Percentiles rank a stretch among this genome's conserved stretches.
Conservation (phyloP, 2,888 invertebrate genomes). For the Tiphia femorata region DNA sequence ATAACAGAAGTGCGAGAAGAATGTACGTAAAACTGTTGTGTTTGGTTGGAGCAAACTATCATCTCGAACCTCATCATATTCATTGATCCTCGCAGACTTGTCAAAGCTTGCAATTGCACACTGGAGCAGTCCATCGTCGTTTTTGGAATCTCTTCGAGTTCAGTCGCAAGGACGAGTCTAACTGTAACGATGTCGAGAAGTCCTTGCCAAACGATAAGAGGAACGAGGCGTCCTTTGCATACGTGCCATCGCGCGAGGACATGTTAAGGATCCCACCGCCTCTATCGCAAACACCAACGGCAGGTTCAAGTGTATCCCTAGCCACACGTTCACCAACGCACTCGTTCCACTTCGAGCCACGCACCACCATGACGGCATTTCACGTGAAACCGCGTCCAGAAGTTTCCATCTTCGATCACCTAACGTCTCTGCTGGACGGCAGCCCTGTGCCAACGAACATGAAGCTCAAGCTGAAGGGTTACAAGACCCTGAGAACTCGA, state of each 20-base stretch:
- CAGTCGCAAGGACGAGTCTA: neutral
- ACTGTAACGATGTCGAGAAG: neutral
- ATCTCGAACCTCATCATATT: neutral
- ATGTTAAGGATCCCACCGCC: no score
- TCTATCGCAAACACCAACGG: no score
- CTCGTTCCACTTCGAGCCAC: neutral
- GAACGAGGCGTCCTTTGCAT: neutral
- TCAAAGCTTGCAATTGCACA: slow-evolving; percentile 16
- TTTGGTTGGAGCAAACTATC: neutral
- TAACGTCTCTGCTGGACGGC: slow-evolving; percentile 19
- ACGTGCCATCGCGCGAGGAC: no score
- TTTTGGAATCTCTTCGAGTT: slow-evolving; percentile 35
- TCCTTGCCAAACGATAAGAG: neutral
- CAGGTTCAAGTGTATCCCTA: neutral
- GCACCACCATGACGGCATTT: neutral
- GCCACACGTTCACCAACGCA: no score
- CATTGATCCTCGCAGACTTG: neutral
- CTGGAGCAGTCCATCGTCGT: slow-evolving; percentile 4
- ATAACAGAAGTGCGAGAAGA: no score
- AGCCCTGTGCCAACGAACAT: slow-evolving; percentile 17
- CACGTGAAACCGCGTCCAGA: neutral
- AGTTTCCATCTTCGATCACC: neutral
- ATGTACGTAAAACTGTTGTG: neutral
- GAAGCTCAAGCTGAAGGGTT: slow-evolving; percentile 29
- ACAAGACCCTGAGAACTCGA: slow-evolving; percentile 21